phyloP scores from a whole-genome alignment of 2,797 vertebrate genomes.

The Aphelocoma californica region DNA sequence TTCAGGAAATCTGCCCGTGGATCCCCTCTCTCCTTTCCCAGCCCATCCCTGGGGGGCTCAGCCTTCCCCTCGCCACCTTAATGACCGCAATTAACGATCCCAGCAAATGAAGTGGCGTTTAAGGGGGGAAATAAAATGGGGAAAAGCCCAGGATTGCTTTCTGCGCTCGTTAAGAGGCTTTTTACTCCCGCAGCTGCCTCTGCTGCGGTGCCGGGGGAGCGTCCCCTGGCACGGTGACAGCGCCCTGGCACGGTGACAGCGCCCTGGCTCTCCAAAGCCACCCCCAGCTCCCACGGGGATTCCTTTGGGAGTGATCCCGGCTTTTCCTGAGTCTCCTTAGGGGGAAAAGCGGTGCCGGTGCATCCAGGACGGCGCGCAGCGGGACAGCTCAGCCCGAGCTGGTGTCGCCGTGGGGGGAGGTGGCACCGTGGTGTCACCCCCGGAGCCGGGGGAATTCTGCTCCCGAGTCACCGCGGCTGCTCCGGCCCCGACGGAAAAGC shows the following conservation, averaged over 20 bases:
- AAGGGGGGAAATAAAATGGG: not conserved
- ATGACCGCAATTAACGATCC: not conserved
- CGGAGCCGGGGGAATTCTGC: not conserved
- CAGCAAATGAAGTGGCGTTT: not conserved
- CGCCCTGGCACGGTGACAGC: not conserved
- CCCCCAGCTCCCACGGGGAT: rapidly evolving
- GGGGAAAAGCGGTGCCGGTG: rapidly evolving
- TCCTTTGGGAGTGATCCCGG: not conserved
- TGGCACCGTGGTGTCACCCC: not conserved
- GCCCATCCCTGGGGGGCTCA: not conserved
- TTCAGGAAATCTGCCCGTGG: not conserved
- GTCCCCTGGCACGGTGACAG: not conserved
- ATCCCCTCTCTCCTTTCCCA: not conserved
- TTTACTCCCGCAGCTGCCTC: not conserved
- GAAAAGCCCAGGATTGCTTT: not conserved
- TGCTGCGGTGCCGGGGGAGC: not conserved
- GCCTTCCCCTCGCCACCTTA: not conserved
- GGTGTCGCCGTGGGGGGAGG: not conserved
- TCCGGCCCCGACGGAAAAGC: not conserved
- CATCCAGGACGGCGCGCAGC: rapidly evolving
- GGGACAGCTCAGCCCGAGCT: not conserved
- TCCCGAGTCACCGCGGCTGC: not conserved
- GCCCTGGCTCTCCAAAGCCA: not conserved
- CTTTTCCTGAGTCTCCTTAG: not conserved
- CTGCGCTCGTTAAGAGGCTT: not conserved